Evolutionary conservation across 2,113 vertebrate genomes (phyloP).

Genomic region (Bos javanicus): DNA sequence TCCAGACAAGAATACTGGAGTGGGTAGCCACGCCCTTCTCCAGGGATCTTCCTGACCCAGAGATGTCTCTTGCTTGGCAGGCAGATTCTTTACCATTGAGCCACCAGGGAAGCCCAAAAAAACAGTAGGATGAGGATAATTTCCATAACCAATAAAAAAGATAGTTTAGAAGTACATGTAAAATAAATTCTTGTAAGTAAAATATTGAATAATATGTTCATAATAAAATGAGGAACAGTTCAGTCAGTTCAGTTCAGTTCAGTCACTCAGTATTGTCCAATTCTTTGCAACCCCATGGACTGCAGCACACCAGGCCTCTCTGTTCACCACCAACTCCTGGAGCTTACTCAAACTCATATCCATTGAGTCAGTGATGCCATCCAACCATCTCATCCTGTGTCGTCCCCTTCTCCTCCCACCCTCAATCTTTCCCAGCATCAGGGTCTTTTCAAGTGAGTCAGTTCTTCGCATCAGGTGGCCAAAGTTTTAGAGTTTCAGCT

Average conservation of each 20-base stretch:
- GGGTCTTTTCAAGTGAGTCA: not conserved
- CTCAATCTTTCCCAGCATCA: not conserved
- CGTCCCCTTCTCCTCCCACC: rapidly evolving
- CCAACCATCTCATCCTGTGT: not conserved
- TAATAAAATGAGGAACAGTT: not conserved
- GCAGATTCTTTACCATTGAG: not conserved
- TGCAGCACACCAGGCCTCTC: rapidly evolving
- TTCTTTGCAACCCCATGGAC: rapidly evolving
- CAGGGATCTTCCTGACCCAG: not conserved
- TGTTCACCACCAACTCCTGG: not conserved
- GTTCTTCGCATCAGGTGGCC: not conserved
- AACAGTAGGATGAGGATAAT: not conserved
- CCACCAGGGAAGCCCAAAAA: not conserved
- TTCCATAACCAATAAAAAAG: not conserved
- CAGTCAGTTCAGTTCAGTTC: not conserved
- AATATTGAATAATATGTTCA: not conserved
- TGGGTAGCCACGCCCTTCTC: not conserved
- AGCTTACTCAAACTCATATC: not conserved
- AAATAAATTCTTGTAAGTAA: not conserved
- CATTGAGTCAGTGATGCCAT: not conserved
- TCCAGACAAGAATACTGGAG: not conserved
- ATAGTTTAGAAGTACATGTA: not conserved
- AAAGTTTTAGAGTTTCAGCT: not conserved
- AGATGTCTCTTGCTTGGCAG: not conserved
- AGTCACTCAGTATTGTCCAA: rapidly evolving